Percentiles rank a stretch among this genome's conserved stretches.
These are phyloP conservation scores for Dreissena rostriformis DNA, from an alignment of 1,140 invertebrate genomes.

Conservation along the genomic window DNA sequence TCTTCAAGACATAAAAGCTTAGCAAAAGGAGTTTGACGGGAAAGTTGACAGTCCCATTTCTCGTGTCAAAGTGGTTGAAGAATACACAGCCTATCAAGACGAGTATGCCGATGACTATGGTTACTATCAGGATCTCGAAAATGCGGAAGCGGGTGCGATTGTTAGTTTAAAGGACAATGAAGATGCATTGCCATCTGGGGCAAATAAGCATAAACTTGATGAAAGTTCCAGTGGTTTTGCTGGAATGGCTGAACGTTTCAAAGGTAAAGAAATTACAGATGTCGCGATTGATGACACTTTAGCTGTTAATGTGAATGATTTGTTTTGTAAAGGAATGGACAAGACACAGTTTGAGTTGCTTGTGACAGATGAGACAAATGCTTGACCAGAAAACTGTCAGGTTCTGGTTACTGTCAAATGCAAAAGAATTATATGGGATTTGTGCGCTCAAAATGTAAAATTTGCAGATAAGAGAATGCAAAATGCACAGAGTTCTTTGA, in stretches of 20 bases:
- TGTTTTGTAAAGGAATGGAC: slow-evolving; percentile 11
- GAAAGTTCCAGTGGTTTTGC: slow-evolving; percentile 12
- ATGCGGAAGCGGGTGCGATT: background rate
- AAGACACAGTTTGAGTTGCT: background rate
- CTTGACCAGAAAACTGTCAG: slow-evolving; percentile 12
- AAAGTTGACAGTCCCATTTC: background rate
- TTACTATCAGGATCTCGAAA: background rate
- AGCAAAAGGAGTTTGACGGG: background rate
- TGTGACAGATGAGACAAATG: slow-evolving; percentile 7
- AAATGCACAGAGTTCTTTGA: slow-evolving; percentile 16
- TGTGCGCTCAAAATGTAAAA: slow-evolving; percentile 1
- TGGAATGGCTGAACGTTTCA: slow-evolving; percentile 4
- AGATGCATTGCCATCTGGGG: background rate
- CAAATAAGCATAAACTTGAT: background rate
- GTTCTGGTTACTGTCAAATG: slow-evolving; percentile 8
- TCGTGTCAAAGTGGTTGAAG: background rate
- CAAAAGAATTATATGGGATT: slow-evolving; percentile 12
- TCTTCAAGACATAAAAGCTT: background rate
- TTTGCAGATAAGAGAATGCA: slow-evolving; percentile 26
- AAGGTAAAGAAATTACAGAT: slow-evolving; percentile 4
- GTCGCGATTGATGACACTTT: background rate
- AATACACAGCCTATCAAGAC: background rate
- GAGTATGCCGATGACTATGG: slow-evolving; percentile 6
- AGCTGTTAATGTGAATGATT: slow-evolving; percentile 8
- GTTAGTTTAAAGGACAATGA: background rate